Evolutionary conservation across 2,113 vertebrate genomes (phyloP).

Genomic region (Heterotis niloticus): DNA sequence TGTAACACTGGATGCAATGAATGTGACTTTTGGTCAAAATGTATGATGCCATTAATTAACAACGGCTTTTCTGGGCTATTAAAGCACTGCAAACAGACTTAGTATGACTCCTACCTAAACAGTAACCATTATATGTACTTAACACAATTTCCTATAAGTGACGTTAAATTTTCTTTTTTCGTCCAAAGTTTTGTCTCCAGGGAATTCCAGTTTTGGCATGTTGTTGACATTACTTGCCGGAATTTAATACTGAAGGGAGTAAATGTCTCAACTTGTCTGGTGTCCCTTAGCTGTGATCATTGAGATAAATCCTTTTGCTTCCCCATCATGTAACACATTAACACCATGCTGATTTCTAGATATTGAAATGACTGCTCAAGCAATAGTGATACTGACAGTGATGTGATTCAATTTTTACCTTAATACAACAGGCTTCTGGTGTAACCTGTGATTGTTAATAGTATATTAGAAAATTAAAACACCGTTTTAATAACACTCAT

Average conservation of each 20-base stretch:
- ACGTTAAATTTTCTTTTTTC: too few species aligned
- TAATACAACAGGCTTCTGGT: constrained; percentile 15
- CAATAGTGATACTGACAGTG: not conserved
- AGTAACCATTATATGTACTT: not conserved
- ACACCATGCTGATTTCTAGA: not conserved
- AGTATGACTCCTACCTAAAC: not conserved
- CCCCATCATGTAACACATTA: too few species aligned
- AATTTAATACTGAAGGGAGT: not conserved
- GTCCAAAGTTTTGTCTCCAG: not conserved
- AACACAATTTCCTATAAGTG: too few species aligned
- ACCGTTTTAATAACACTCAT: not conserved
- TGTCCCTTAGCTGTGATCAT: not conserved
- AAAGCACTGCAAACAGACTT: not conserved
- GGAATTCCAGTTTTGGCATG: not conserved
- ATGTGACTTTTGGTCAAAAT: too few species aligned
- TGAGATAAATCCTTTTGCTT: not conserved
- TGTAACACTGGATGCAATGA: too few species aligned
- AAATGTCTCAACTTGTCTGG: not conserved
- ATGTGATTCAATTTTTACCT: constrained; percentile 10
- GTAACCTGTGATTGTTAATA: constrained; percentile 9
- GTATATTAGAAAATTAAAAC: not conserved
- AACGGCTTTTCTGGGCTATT: too few species aligned
- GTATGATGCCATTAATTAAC: too few species aligned
- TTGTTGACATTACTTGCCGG: not conserved
- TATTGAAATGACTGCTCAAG: not conserved